Evolutionary conservation across 2,797 vertebrate genomes (phyloP).

Genomic region (Onychomys torridus): DNA sequence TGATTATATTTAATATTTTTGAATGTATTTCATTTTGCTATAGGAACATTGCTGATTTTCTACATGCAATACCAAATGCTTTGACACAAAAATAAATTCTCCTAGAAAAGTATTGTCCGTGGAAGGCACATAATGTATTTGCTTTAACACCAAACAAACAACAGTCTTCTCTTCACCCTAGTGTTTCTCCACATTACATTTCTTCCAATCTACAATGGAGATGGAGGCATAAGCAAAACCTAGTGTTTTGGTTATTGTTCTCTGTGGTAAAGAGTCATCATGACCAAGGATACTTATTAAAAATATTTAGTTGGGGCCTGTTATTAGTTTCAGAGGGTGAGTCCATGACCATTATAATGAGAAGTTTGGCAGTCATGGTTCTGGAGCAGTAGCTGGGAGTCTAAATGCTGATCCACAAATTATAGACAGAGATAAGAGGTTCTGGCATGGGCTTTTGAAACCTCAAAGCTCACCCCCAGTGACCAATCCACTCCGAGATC

Average conservation of each 20-base stretch:
- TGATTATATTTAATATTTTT: not conserved
- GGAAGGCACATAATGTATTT: not conserved
- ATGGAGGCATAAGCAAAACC: not conserved
- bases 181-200: not conserved
- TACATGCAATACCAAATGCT: not conserved
- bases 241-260: not conserved
- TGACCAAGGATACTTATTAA: not conserved
- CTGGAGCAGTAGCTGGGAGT: not conserved
- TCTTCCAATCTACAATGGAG: not conserved
- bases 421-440: no score
- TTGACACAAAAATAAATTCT: conserved; percentile 11
- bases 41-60: not conserved
- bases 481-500: not conserved
- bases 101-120: not conserved
- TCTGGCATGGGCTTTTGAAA: no score
- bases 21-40: conserved; percentile 1
- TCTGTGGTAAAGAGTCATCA: not conserved
- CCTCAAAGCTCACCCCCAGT: no score
- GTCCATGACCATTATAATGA: not conserved
- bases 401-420: not conserved
- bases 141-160: not conserved
- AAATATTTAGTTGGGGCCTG: not conserved
- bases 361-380: not conserved
- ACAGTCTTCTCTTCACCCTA: not conserved
- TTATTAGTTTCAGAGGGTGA: not conserved